phyloP scores from a whole-genome alignment of 2,113 vertebrate species.

The Falco punctatus region DNA sequence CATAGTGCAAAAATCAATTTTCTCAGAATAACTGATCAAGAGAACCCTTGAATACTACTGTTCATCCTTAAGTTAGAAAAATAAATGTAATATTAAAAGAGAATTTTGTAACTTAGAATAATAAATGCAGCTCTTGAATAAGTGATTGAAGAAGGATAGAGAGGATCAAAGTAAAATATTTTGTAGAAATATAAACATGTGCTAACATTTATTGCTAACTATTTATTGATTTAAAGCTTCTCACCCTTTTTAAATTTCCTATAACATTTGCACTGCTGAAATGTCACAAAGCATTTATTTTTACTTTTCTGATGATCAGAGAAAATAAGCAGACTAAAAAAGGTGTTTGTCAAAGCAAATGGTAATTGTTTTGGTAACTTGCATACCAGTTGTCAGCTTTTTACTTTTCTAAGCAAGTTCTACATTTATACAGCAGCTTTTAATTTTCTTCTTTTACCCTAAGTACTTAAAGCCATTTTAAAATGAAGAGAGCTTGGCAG shows the following conservation, averaged over 20 bases:
- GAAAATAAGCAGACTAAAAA: neutral
- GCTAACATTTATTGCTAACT: neutral
- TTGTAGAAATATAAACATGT: neutral
- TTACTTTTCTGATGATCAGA: neutral
- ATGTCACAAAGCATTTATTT: neutral
- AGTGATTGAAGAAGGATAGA: neutral
- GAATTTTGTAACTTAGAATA: neutral
- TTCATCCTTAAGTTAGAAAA: neutral
- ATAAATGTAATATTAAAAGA: neutral
- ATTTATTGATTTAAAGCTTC: neutral
- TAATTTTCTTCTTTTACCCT: neutral
- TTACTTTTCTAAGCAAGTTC: neutral
- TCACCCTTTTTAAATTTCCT: neutral
- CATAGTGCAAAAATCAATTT: neutral
- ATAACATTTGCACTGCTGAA: neutral
- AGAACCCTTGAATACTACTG: neutral
- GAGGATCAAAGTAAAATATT: neutral
- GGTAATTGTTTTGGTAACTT: neutral
- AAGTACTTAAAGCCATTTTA: neutral
- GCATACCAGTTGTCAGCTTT: neutral
- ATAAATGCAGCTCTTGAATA: neutral
- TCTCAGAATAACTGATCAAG: neutral
- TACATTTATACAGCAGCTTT: neutral
- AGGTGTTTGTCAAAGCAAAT: neutral
- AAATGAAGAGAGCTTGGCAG: neutral